Percentiles rank a stretch among this genome's conserved stretches.
These are phyloP conservation scores for Thymelicus acteon DNA, from an alignment of 2,888 invertebrate genomes.

Conservation along the genomic window DNA sequence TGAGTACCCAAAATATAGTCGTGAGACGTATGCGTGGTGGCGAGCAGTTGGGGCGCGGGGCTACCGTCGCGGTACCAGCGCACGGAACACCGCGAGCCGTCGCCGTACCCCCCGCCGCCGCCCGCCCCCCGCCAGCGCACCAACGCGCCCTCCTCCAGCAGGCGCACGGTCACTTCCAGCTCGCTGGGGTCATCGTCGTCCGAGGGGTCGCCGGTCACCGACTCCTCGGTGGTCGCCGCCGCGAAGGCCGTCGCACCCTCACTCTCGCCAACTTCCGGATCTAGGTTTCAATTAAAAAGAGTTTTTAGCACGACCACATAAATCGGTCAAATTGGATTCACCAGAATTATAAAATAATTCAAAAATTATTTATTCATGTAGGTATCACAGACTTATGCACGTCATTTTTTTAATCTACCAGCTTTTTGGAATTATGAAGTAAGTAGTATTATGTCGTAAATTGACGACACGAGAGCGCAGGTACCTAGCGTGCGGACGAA, in stretches of 20 bases:
- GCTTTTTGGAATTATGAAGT: too few relatives aligned
- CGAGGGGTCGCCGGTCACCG: conserved; percentile 56
- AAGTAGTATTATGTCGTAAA: too few relatives aligned
- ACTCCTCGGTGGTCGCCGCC: conserved; percentile 47
- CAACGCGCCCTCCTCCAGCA: conserved; percentile 90
- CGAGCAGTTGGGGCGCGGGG: conserved; percentile 86
- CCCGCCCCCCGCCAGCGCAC: conserved; percentile 89
- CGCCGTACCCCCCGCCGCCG: conserved; percentile 83
- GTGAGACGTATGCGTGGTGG: conserved; percentile 88
- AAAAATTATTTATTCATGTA: too few relatives aligned
- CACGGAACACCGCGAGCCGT: conserved; percentile 86
- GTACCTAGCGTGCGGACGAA: conserved; percentile 88
- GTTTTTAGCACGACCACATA: not conserved
- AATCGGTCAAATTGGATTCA: too few relatives aligned
- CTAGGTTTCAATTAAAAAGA: conserved; percentile 32
- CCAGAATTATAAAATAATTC: too few relatives aligned
- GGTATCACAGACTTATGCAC: too few relatives aligned
- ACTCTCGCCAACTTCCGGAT: conserved; percentile 46
- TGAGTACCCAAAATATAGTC: conserved; percentile 84
- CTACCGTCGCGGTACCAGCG: conserved; percentile 88
- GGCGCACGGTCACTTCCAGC: conserved; percentile 88
- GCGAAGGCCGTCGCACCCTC: conserved; percentile 47
- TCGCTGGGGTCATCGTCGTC: conserved; percentile 74
- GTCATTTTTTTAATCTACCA: too few relatives aligned
- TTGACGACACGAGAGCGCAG: not conserved